Evolutionary conservation across 2,888 invertebrate genomes (phyloP).

Genomic region (Strigamia crassipes): DNA sequence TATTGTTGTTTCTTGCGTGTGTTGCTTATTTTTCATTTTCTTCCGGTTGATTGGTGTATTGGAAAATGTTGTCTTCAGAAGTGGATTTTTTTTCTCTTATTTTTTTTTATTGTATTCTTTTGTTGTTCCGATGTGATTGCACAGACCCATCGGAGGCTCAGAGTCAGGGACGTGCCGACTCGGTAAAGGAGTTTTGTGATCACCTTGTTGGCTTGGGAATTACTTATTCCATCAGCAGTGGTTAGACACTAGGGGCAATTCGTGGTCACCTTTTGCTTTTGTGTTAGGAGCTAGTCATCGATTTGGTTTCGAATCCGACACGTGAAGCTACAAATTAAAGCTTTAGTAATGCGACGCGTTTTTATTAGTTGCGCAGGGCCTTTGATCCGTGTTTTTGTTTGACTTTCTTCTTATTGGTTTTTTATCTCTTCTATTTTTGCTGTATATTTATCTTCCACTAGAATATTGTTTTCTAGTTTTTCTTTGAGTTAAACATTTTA

Average conservation of each 20-base stretch:
- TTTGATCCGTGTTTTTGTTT: background rate
- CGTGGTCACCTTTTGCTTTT: background rate
- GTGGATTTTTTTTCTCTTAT: background rate
- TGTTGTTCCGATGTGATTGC: conserved; percentile 1
- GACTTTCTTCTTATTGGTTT: background rate
- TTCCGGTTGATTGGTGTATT: conserved; percentile 10
- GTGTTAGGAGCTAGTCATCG: conserved; percentile 25
- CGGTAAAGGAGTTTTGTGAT: conserved; percentile 9
- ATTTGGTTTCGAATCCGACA: conserved; percentile 12
- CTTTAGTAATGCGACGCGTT: background rate
- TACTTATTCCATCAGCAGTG: conserved; percentile 35
- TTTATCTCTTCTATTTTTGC: background rate
- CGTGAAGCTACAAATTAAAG: conserved; percentile 18
- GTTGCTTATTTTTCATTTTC: conserved; percentile 37
- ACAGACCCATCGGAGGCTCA: background rate
- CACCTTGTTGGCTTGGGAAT: conserved; percentile 33
- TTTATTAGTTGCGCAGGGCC: background rate
- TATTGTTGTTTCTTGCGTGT: background rate
- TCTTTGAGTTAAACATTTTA: too few relatives aligned
- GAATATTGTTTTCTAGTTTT: too few relatives aligned
- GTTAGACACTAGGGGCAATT: conserved; percentile 8
- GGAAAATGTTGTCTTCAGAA: conserved; percentile 8
- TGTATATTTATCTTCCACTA: too few relatives aligned
- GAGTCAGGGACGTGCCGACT: background rate
- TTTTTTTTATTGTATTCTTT: conserved; percentile 7